These are phyloP conservation scores for Allygus modestus DNA, from an alignment of 2,888 invertebrate genomes.

Conservation along the genomic window DNA sequence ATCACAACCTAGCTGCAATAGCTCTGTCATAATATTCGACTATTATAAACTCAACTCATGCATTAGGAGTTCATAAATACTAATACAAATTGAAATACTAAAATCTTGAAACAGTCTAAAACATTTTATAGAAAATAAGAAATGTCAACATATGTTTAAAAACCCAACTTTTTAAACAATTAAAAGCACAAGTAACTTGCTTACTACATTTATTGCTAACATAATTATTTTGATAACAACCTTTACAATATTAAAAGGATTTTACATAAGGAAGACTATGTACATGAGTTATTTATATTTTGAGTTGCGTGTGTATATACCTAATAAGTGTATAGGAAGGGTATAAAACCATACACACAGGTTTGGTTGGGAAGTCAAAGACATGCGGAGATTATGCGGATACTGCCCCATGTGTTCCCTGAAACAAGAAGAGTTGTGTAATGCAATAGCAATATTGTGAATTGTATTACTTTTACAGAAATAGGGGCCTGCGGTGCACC, in stretches of 20 bases:
- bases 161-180: background rate
- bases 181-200: slow-evolving; percentile 36
- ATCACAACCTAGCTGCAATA: too few relatives aligned
- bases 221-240: slow-evolving; percentile 37
- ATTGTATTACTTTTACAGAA: too few relatives aligned
- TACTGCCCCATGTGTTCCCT: background rate
- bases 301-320: background rate
- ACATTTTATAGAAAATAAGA: background rate
- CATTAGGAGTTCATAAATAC: background rate
- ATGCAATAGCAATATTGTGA: too few relatives aligned
- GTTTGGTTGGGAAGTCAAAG: background rate
- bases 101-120: background rate
- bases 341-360: background rate
- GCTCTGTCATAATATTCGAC: too few relatives aligned
- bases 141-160: background rate
- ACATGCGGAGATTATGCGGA: background rate
- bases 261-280: slow-evolving; percentile 35
- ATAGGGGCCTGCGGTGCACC: too few relatives aligned
- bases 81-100: background rate
- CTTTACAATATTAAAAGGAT: slow-evolving; percentile 19
- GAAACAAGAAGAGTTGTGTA: background rate
- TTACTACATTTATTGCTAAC: slow-evolving; percentile 53
- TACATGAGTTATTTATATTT: slow-evolving; percentile 19
- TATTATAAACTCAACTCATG: too few relatives aligned
- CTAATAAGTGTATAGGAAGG: slow-evolving; percentile 8